A percentile compares a stretch with the other conserved stretches of the same genome.
phyloP scores from a whole-genome alignment of 23 tunicate species.

The Trididemnum clinides region DNA sequence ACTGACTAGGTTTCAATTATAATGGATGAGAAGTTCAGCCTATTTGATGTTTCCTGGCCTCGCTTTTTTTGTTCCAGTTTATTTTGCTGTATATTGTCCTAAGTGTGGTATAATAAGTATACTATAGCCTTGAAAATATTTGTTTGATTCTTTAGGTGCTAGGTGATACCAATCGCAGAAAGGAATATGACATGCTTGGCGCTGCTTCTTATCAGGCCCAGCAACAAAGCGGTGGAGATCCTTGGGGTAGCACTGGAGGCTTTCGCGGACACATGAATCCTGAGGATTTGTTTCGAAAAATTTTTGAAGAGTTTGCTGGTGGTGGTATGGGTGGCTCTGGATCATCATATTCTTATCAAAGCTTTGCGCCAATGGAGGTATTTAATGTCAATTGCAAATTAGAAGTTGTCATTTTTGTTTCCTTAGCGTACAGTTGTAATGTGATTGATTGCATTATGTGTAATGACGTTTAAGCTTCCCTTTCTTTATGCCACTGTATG shows the following conservation, averaged over 20 bases:
- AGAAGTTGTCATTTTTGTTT: too few relatives aligned
- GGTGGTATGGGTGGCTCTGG: slow-evolving; percentile 31
- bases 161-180: slow-evolving; percentile 70
- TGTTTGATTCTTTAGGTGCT: slow-evolving; percentile 43
- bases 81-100: not conserved
- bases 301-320: slow-evolving; percentile 87
- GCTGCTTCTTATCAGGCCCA: slow-evolving; percentile 39
- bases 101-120: not conserved
- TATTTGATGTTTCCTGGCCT: too few relatives aligned
- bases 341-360: too few relatives aligned
- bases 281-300: slow-evolving; percentile 90
- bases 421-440: too few relatives aligned
- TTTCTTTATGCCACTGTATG: too few relatives aligned
- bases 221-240: slow-evolving; percentile 60
- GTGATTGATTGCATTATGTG: too few relatives aligned
- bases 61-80: not conserved
- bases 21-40: too few relatives aligned
- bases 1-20: too few relatives aligned
- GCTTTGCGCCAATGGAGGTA: slow-evolving; percentile 84
- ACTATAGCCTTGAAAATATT: not conserved
- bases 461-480: too few relatives aligned
- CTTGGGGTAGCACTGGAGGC: slow-evolving; percentile 41
- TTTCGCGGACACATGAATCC: slow-evolving; percentile 78
- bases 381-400: too few relatives aligned
- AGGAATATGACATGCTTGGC: slow-evolving; percentile 90